Evolutionary conservation across 2,888 invertebrate species (phyloP), one percentile per base, ranked within the genome.

Genomic region (Caenorhabditis imperialis): DNA sequence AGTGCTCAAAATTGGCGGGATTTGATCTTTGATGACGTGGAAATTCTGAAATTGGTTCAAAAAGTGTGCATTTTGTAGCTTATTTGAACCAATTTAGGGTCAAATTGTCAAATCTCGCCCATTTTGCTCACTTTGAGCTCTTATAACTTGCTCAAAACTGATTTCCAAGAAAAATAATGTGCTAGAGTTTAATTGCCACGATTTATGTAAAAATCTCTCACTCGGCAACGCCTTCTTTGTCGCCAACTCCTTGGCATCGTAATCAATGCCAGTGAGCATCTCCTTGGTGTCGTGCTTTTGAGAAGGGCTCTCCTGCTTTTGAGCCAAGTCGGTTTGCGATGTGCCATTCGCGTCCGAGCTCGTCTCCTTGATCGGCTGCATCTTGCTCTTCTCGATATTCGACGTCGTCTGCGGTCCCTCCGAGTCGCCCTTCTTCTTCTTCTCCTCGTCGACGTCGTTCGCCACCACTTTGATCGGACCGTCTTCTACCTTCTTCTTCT

Each of bases 241-340:
- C 14, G 55, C 45, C 14, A 35, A 45, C 40, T 75, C 75, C 0
- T n/a, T 25, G 16, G 37, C 47, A 30, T 58, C 62, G 16, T 58
- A 69, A 27, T 75, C 75, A 44, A 75, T 63, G 3, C 69, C 75
- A 6, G 75, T 75, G 12, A 69, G 53, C 58, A 75, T 27, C 4
- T 75, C 63, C 6, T 67, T 69, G 33, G 18, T 16, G 6, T 33
- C 45, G 3, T 47, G 25, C 5, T 30, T 27, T 10, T 30, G 7
- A 30, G 14, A n/a, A 6, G 6, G 2, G 20, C 20, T 22, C 12
- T 44, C 44, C 12, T 20, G 23, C n/a, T 44, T 30, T 10, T 30
- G 30, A 6, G 30, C 30, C 30, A 30, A 30, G 10, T 30, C 30
- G 7, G 30, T 30, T 10, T 30, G 30, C 30, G 30, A 30, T 7